Base-by-base conservation (phyloP, 2,113 vertebrate genomes). In the Lagenorhynchus albirostris region DNA sequence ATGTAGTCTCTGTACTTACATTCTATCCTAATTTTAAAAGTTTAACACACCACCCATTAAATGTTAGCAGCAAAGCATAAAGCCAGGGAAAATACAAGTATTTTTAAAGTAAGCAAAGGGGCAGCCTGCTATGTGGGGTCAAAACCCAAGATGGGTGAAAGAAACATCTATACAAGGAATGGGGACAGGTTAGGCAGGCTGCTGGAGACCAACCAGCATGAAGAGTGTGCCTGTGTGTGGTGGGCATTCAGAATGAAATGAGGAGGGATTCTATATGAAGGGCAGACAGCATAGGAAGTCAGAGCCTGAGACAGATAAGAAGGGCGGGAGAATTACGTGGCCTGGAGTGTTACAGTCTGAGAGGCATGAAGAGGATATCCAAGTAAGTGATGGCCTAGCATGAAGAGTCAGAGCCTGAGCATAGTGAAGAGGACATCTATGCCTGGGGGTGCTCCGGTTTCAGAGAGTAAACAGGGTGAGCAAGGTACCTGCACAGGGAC, bases 31-130 rank as follows among this genome's bases (percentile, higher is more conserved):
- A 96, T 81, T 89, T 93, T 17, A 47, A 71, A 93, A 29, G 44
- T 74, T 88, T 74, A 82, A 53, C 4, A 60, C 21, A 33, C 50
- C 38, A 95, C n/a, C 33, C 55, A 65, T 50, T 85, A 92, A 60
- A 93, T 63, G 12, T 26, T 67, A 89, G 53, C 36, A 89, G 67
- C 65, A 96, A 93, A 95, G 60, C 68, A 77, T 36, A 91, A 85
- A 80, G 36, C 12, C 50, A 91, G 33, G 29, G 14, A 38, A 96
- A 93, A 77, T 58, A 60, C 5, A 58, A 58, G 8, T 21, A 58
- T 53, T 53, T 77, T 23, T 70, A 60, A 95, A 82, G 71, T 76
- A 65, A 88, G 18, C 18, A 55, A 85, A 90, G 53, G n/a, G 5
- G 65, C 8, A 85, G 70, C 26, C 38, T 68, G 21, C 44, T 29